phyloP scores from a whole-genome alignment of 2,113 vertebrate genomes.

The Pseudopodoces humilis region DNA sequence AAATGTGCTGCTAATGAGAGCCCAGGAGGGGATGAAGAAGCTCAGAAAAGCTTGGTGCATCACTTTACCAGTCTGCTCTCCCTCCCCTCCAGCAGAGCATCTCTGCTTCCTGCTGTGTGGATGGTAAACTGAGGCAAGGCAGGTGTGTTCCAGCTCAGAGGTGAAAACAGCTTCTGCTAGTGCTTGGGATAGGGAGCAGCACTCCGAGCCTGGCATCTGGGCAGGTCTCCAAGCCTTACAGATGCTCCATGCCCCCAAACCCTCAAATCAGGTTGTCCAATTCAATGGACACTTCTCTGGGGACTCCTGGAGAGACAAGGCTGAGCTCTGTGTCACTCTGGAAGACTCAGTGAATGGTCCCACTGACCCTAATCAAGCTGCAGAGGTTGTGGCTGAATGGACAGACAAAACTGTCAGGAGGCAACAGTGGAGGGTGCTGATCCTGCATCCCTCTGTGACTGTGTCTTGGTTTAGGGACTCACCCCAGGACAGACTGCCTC shows the following conservation, averaged over 20 bases:
- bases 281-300: fast-evolving
- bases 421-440: fast-evolving
- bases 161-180: neutral
- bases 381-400: neutral
- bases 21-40: neutral
- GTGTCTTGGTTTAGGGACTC: too few relatives aligned
- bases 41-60: neutral
- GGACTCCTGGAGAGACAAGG: neutral
- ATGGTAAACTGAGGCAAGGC: neutral
- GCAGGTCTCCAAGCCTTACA: neutral
- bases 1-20: neutral
- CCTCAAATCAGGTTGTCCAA: neutral
- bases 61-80: neutral
- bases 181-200: neutral
- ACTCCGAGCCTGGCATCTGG: neutral
- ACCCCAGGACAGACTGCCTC: too few relatives aligned
- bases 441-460: neutral
- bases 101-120: neutral
- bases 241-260: neutral
- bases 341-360: neutral
- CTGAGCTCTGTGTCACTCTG: neutral
- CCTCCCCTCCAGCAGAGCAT: neutral
- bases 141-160: neutral
- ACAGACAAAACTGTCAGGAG: neutral
- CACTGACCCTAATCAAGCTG: neutral